Evolutionary conservation across 2,888 invertebrate species (phyloP).

Genomic region (Sinohyriopsis cumingii): DNA sequence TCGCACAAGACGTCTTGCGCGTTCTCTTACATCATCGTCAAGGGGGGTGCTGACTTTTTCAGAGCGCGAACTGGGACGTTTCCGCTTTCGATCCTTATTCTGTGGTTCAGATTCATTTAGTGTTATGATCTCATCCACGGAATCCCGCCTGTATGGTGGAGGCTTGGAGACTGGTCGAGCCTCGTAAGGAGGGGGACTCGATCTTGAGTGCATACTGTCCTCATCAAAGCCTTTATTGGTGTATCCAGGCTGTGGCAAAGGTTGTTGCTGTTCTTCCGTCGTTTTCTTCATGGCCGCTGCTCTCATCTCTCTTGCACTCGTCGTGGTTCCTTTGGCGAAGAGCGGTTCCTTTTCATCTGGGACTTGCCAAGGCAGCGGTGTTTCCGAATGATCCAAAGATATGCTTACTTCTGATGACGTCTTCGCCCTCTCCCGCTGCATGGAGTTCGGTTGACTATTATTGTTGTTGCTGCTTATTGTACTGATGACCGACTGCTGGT

Average conservation of each 20-base stretch:
- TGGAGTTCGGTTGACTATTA: not conserved
- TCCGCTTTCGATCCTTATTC: slow-evolving; percentile 24
- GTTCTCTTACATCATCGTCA: slow-evolving; percentile 25
- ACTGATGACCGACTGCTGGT: slow-evolving; percentile 1
- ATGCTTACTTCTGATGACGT: slow-evolving; percentile 42
- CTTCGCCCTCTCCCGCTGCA: slow-evolving; percentile 15
- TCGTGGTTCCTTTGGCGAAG: slow-evolving; percentile 8
- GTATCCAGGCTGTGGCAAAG: slow-evolving; percentile 14
- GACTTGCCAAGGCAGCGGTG: slow-evolving; percentile 45
- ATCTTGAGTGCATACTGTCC: slow-evolving; percentile 5
- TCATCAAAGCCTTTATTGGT: slow-evolving; percentile 25
- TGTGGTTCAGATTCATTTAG: slow-evolving; percentile 15
- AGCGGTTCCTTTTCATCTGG: slow-evolving; percentile 28
- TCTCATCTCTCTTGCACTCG: slow-evolving; percentile 1
- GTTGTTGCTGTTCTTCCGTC: slow-evolving; percentile 3
- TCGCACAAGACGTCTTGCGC: slow-evolving; percentile 30
- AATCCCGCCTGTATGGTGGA: slow-evolving; percentile 37
- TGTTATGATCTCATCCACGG: slow-evolving; percentile 39
- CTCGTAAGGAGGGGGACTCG: slow-evolving; percentile 9
- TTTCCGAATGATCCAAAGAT: slow-evolving; percentile 23
- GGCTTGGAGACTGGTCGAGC: slow-evolving; percentile 26
- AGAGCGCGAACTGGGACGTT: slow-evolving; percentile 17
- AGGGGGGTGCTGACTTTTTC: not conserved
- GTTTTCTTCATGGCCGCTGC: not conserved
- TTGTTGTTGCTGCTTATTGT: slow-evolving; percentile 12